Percentiles rank a stretch among this genome's conserved stretches.
Evolutionary conservation across 2,888 invertebrate species (phyloP).

Genomic region (Philonicus albiceps): DNA sequence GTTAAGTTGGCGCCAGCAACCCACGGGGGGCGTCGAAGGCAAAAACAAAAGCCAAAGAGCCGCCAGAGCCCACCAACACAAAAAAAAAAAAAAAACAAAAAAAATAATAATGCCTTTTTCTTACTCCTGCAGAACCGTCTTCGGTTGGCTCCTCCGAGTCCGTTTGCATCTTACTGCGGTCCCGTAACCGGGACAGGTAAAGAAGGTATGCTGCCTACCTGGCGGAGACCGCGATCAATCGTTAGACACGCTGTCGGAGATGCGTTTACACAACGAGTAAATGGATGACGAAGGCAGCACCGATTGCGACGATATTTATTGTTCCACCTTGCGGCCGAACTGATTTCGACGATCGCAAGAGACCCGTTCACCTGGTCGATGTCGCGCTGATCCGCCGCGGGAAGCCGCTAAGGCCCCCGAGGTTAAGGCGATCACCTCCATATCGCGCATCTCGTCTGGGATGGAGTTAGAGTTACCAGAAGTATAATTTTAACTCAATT

Average conservation of each 20-base stretch:
- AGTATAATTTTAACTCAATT: neutral
- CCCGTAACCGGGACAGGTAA: neutral
- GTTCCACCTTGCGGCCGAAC: slow-evolving; percentile 34
- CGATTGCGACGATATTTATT: slow-evolving; percentile 42
- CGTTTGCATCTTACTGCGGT: neutral
- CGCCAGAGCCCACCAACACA: neutral
- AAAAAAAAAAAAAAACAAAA: too few relatives aligned
- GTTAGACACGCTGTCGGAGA: slow-evolving; percentile 40
- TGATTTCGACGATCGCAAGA: neutral
- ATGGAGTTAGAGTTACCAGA: neutral
- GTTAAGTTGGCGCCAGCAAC: slow-evolving; percentile 42
- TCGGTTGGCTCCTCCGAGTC: neutral
- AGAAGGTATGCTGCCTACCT: neutral
- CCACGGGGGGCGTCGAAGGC: slow-evolving; percentile 42
- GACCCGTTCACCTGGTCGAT: slow-evolving; percentile 25
- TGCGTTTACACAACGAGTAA: slow-evolving; percentile 14
- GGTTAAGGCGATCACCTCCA: neutral
- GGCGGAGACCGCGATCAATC: neutral
- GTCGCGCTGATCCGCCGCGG: slow-evolving; percentile 16
- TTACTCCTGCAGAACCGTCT: neutral
- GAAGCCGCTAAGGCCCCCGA: neutral
- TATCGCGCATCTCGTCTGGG: neutral
- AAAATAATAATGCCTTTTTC: too few relatives aligned
- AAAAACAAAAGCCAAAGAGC: slow-evolving; percentile 20
- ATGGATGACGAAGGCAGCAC: slow-evolving; percentile 3